Evolutionary conservation across 2,888 invertebrate genomes (phyloP), one percentile per base, ranked within the genome.

Genomic region (Tetanocera ferruginea): DNA sequence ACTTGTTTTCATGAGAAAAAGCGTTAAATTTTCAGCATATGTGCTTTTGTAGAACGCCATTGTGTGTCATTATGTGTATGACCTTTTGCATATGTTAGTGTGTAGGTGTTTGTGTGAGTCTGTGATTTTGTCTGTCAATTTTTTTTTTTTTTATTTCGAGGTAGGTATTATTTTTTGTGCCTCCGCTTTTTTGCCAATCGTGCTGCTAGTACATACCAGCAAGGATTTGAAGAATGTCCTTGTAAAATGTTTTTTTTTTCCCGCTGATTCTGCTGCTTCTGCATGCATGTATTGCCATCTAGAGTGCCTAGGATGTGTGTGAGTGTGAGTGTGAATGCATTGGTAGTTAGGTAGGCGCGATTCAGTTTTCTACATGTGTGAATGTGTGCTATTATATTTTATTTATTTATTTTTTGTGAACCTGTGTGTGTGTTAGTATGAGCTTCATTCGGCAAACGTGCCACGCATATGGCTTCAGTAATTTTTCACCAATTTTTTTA

Each of bases 221-320:
- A 9, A 31, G 64, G 64, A 28, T 25, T 25, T 51, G 51, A 69
- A 28, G 19, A 69, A 69, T 49, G 52, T 69, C 69, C 69, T 69
- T 69, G 69, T 28, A 51, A 51, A 69, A 28, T 49, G 37, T 28
- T 62, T 70, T 62, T 62, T 70, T 62, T 5, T 31, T 34, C 51
- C 55, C 3, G 64, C 43, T 43, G 43, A 11, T 43, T 43, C 43
- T 43, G 43, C 43, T 43, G 43, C 6, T 43, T 43, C 11, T 43
- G 43, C 43, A 43, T 43, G 11, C 43, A 43, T 43, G 43, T 43
- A 43, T 43, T 43, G 43, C 43, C 43, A 43, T 14, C 43, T 43
- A 43, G 11, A 43, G 43, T 43, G 11, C 11, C 43, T 43, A 11
- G n/a, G 3, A 1, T 23, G 0, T 49, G 28, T 23, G 2, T 49